Base-by-base conservation (phyloP, 2,888 invertebrate genomes). In the Phytoseiulus persimilis region DNA sequence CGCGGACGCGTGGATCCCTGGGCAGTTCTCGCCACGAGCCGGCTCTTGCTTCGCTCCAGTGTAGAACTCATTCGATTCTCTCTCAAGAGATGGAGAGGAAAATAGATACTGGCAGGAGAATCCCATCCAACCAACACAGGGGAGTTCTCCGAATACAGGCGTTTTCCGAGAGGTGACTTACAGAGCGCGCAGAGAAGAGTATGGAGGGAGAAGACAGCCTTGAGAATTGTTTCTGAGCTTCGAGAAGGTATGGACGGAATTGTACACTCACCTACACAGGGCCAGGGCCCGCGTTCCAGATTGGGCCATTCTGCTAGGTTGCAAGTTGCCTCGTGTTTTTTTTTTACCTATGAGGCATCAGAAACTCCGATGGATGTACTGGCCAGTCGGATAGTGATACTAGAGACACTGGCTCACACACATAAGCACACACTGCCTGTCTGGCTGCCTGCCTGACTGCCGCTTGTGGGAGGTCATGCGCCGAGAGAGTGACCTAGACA, bases 321-420 rank as follows among this genome's bases (percentile, higher is more conserved):
- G 84, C 14, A 18, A 84, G 28, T 18, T 23, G 84, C 11, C 28
- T 33, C 18, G 84, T 11, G n/a, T n/a, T n/a, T 84, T 84, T 84
- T 83, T 33, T 45, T 87, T 31, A 87, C 87, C 87, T 33, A 87
- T 87, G 87, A 87, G 87, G 87, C 87, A 87, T 87, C 45, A 45
- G 87, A 32, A 87, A 87, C 31, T 14, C 87, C 31, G 87, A 33
- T 33, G 18, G 32, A 31, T 23, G 23, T 6, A 32, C 32, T 32
- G 28, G 33, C 87, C 32, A 45, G 33, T 23, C 87, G 87, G n/a
- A 65, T 65, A 23, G 65, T 23, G 5, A 65, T 28, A 65, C 65
- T 65, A 65, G 65, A 65, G 33, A 18, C 33, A 87, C 33, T 87
- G 11, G 45, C 23, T 33, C 87, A 87, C 87, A 28, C 83, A 31